phyloP scores from a whole-genome alignment of 2,888 invertebrate genomes.

The Plagodis pulveraria region DNA sequence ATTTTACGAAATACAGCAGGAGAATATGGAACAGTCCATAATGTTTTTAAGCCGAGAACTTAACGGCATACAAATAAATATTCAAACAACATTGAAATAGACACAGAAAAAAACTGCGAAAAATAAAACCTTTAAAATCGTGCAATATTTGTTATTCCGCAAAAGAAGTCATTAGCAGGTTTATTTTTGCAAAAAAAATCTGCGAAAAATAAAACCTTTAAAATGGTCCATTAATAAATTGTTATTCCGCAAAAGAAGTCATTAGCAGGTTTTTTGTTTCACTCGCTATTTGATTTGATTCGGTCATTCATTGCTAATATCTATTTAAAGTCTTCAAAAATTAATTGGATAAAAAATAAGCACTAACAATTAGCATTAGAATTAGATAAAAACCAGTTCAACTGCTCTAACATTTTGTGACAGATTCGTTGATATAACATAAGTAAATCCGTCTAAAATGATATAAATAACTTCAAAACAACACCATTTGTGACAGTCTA shows the following conservation, averaged over 20 bases:
- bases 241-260: neutral
- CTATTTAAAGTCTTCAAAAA: neutral
- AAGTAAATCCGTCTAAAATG: slow-evolving; percentile 1
- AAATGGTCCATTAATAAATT: neutral
- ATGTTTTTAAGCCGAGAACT: too few species aligned
- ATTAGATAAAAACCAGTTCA: slow-evolving; percentile 1
- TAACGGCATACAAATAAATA: too few species aligned
- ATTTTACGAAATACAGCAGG: too few species aligned
- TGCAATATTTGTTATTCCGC: neutral
- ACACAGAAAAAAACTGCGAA: too few species aligned
- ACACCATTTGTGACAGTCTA: neutral
- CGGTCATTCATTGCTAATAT: neutral
- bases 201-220: too few species aligned
- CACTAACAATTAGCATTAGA: too few species aligned
- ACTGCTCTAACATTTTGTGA: slow-evolving; percentile 3
- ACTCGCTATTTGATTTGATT: neutral
- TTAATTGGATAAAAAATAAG: neutral
- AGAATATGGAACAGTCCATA: too few species aligned
- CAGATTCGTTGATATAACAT: neutral
- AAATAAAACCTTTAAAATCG: too few species aligned
- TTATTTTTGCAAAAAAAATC: too few species aligned
- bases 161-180: neutral
- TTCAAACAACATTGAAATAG: too few species aligned
- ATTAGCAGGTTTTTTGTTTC: neutral
- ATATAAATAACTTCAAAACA: slow-evolving; percentile 1